These are phyloP conservation scores for Archaeoteleia sp. DNA, from an alignment of 2,888 invertebrate species.

Conservation along the genomic window DNA sequence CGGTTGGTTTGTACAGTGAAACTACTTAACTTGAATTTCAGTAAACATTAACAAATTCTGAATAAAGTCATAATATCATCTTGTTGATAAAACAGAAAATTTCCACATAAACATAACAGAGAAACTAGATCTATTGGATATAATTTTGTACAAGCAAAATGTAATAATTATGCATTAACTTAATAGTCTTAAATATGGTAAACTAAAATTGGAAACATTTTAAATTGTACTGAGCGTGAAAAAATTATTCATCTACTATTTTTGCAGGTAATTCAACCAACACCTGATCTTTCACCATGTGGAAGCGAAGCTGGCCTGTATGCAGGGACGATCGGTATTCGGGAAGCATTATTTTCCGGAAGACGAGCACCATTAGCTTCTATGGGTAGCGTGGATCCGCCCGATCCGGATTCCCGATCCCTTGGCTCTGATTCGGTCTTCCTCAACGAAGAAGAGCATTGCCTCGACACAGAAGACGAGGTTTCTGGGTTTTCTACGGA, in stretches of 20 bases:
- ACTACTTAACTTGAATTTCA: conserved; percentile 29
- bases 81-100: conserved; percentile 19
- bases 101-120: too few relatives aligned
- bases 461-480: conserved; percentile 88
- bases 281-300: conserved; percentile 89
- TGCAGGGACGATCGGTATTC: conserved; percentile 64
- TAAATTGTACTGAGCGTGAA: background rate
- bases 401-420: conserved; percentile 83
- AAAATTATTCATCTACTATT: background rate
- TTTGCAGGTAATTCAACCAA: conserved; percentile 82
- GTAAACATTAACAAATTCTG: conserved; percentile 23
- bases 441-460: conserved; percentile 80
- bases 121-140: too few relatives aligned
- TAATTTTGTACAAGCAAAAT: too few relatives aligned
- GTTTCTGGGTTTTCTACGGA: conserved; percentile 90
- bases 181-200: too few relatives aligned
- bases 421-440: conserved; percentile 89
- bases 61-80: conserved; percentile 31
- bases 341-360: conserved; percentile 49
- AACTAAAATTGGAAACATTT: too few relatives aligned
- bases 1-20: conserved; percentile 22
- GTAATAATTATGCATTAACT: too few relatives aligned
- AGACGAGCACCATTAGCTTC: conserved; percentile 87
- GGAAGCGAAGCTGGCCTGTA: conserved; percentile 81
- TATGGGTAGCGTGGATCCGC: conserved; percentile 83